These are phyloP conservation scores for Dasypus novemcinctus DNA, from an alignment of 2,113 vertebrate genomes.

Conservation along the genomic window DNA sequence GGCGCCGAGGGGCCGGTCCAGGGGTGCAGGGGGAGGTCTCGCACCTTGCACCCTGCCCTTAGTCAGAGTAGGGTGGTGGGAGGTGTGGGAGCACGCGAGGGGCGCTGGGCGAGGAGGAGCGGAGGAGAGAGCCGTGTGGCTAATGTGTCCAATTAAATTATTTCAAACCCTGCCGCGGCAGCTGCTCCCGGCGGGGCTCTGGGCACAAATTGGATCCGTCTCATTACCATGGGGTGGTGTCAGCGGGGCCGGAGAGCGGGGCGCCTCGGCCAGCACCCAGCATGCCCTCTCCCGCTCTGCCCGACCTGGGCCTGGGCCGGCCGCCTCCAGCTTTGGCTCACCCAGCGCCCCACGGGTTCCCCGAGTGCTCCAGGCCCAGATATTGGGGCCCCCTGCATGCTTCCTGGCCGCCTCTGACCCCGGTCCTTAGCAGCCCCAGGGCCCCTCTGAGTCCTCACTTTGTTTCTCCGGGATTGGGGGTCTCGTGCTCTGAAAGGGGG, in stretches of 20 bases:
- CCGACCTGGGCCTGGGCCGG: fast-evolving
- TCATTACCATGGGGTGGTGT: conserved; percentile 73
- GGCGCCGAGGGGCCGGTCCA: neutral
- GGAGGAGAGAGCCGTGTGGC: conserved; percentile 66
- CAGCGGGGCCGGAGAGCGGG: conserved; percentile 27
- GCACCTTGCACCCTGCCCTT: neutral
- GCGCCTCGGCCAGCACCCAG: neutral
- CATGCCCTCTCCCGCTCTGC: neutral
- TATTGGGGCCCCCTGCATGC: neutral
- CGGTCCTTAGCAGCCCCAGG: neutral
- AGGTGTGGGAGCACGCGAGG: neutral
- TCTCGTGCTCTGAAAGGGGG: neutral
- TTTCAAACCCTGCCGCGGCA: conserved; percentile 68
- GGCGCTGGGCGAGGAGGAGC: neutral
- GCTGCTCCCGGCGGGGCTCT: conserved; percentile 75
- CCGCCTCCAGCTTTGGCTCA: neutral
- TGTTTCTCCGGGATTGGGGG: neutral
- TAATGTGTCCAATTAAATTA: conserved; percentile 81
- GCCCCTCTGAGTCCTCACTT: neutral
- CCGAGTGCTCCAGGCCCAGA: no score
- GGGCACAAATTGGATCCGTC: conserved; percentile 79
- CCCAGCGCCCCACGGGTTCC: neutral
- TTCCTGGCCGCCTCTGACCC: neutral
- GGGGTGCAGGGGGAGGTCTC: neutral
- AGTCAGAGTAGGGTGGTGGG: neutral